A percentile compares a stretch with the other conserved stretches of the same genome.
Evolutionary conservation across 92 coral and sea anemone species (phyloP).

Genomic region (Porites evermanni): DNA sequence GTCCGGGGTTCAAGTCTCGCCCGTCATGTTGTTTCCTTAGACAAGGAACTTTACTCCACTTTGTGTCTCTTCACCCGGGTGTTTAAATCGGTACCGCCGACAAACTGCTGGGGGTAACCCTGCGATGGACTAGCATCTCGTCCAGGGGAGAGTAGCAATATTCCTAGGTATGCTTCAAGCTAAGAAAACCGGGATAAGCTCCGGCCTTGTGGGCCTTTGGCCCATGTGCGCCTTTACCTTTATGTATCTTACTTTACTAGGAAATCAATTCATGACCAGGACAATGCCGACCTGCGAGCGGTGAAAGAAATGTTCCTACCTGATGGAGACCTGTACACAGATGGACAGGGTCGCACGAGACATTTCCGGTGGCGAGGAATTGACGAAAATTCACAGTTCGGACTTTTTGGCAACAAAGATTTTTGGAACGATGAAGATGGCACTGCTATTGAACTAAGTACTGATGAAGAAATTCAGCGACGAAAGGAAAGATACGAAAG

Average conservation of each 20-base stretch:
- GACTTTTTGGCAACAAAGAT: slow-evolving; percentile 84
- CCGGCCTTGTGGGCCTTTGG: too few species aligned
- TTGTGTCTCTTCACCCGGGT: too few species aligned
- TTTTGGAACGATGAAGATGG: slow-evolving; percentile 95
- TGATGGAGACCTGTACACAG: slow-evolving; percentile 95
- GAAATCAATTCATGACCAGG: slow-evolving; percentile 91
- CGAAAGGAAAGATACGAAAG: slow-evolving; percentile 93
- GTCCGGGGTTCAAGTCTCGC: too few species aligned
- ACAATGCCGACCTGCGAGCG: slow-evolving; percentile 88
- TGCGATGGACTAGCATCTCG: too few species aligned
- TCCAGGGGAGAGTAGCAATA: too few species aligned
- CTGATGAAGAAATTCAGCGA: slow-evolving; percentile 90
- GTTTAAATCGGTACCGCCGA: too few species aligned
- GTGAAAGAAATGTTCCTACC: slow-evolving; percentile 93
- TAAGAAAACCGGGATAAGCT: too few species aligned
- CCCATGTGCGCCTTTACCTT: too few species aligned
- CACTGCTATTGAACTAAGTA: slow-evolving; percentile 61
- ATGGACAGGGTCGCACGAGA: slow-evolving; percentile 89
- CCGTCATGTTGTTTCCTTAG: too few species aligned
- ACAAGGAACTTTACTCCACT: too few species aligned
- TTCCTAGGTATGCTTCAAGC: too few species aligned
- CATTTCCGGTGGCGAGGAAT: slow-evolving; percentile 97
- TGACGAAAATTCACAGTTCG: slow-evolving; percentile 86
- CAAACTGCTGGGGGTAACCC: too few species aligned
- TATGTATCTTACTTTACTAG: slow-evolving; percentile 33